Evolutionary conservation across 2,888 invertebrate genomes (phyloP).

Genomic region (Amorpha juglandis): DNA sequence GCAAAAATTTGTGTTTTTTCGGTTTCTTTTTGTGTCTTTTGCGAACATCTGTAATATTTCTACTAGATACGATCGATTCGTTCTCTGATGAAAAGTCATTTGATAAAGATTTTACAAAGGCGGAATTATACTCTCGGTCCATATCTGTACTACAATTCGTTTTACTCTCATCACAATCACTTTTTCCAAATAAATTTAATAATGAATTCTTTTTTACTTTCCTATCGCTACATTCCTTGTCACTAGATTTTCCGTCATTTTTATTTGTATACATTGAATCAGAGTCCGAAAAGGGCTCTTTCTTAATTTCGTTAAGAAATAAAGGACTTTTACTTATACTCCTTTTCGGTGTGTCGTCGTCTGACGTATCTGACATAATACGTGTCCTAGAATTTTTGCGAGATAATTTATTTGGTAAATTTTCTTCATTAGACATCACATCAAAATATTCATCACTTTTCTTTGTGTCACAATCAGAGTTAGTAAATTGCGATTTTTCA

Average conservation of each 20-base stretch:
- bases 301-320: conserved; percentile 77
- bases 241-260: conserved; percentile 42
- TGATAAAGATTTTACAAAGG: conserved; percentile 57
- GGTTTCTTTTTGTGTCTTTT: conserved; percentile 94
- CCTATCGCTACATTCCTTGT: conserved; percentile 52
- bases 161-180: conserved; percentile 77
- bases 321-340: conserved; percentile 71
- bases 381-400: conserved; percentile 89
- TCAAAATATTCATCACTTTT: conserved; percentile 80
- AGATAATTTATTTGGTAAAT: conserved; percentile 83
- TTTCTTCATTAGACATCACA: conserved; percentile 78
- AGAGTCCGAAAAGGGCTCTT: conserved; percentile 83
- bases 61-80: conserved; percentile 71
- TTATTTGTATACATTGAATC: conserved; percentile 57
- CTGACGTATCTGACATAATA: conserved; percentile 91
- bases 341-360: conserved; percentile 86
- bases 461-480: conserved; percentile 65
- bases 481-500: conserved; percentile 76
- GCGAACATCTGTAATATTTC: conserved; percentile 80
- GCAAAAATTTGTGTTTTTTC: conserved; percentile 88
- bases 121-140: conserved; percentile 65
- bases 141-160: conserved; percentile 65
- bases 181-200: conserved; percentile 74
- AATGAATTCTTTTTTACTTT: conserved; percentile 70
- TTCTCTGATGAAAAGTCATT: conserved; percentile 79